phyloP scores from a whole-genome alignment of 2,888 invertebrate species.

The Apamea crenata region DNA sequence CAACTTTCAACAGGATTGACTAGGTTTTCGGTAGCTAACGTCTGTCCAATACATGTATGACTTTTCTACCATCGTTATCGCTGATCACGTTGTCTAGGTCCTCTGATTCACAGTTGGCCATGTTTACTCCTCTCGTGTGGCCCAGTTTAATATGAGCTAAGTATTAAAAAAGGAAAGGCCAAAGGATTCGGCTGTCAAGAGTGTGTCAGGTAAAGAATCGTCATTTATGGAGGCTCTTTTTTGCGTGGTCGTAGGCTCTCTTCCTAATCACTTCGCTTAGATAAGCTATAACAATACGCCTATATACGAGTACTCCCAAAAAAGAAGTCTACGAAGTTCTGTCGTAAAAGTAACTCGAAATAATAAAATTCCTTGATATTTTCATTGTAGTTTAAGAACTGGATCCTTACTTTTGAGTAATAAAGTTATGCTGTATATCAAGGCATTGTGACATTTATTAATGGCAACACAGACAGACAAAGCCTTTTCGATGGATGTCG shows the following conservation, averaged over 20 bases:
- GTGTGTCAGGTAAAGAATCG: background rate
- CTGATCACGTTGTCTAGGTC: background rate
- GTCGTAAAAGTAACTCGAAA: background rate
- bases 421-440: background rate
- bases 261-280: background rate
- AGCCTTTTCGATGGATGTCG: slow-evolving; percentile 25
- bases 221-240: background rate
- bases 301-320: background rate
- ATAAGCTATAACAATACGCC: background rate
- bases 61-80: background rate
- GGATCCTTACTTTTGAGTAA: background rate
- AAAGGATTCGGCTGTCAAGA: background rate
- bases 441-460: slow-evolving; percentile 9
- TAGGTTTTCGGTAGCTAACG: background rate
- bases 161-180: too few species aligned
- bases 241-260: background rate
- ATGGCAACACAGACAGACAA: slow-evolving; percentile 21
- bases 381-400: background rate
- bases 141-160: background rate
- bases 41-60: background rate
- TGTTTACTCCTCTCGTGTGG: background rate
- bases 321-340: background rate
- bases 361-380: background rate
- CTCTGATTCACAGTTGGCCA: background rate
- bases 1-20: too few species aligned